Evolutionary conservation across 1,140 invertebrate species (phyloP).

Genomic region (Apis cerana): DNA sequence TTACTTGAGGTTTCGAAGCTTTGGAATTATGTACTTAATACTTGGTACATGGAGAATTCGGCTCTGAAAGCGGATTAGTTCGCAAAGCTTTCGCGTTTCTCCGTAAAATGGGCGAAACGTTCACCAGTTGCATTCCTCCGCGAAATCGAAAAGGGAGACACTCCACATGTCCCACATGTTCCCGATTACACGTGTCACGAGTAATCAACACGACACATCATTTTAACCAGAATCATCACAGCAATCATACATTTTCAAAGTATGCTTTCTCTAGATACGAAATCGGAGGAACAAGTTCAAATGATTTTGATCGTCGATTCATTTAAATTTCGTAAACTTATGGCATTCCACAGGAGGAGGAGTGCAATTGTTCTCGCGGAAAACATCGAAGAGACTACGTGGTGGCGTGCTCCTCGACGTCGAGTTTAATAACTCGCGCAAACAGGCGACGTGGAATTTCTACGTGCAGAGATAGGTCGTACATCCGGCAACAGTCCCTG

Average conservation of each 20-base stretch:
- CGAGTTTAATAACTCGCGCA: constrained; percentile 6
- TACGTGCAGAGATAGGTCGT: constrained; percentile 33
- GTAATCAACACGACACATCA: too few relatives aligned
- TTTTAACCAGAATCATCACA: too few relatives aligned
- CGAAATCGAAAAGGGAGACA: background rate
- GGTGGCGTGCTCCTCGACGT: background rate
- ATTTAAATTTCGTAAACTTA: background rate
- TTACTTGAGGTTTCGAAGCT: background rate
- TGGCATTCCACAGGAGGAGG: background rate
- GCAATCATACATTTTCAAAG: too few relatives aligned
- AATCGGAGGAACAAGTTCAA: constrained; percentile 36
- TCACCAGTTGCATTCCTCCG: too few relatives aligned
- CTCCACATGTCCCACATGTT: background rate
- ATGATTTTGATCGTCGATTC: constrained; percentile 8
- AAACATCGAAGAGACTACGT: background rate
- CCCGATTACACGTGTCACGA: too few relatives aligned
- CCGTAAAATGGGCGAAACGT: too few relatives aligned
- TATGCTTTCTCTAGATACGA: too few relatives aligned
- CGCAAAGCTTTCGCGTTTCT: too few relatives aligned
- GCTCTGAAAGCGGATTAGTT: too few relatives aligned
- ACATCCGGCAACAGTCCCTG: background rate
- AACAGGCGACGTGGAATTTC: background rate
- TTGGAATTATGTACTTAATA: background rate
- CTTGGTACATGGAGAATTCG: too few relatives aligned
- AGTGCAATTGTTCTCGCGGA: background rate